Conservation (phyloP, 2,113 vertebrate species). For the Mirza zaza region DNA sequence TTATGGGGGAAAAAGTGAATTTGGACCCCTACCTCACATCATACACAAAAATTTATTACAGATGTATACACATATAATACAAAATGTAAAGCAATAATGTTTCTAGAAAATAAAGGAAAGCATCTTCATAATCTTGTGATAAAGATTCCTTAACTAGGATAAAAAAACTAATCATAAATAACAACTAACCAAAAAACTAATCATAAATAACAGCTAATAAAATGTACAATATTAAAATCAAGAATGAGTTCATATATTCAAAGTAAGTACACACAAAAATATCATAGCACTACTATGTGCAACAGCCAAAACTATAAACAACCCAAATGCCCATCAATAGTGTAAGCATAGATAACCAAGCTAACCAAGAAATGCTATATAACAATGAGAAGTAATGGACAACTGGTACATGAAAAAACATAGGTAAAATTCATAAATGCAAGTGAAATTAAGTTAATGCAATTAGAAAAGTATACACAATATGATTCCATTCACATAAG, state of each 20-base stretch:
- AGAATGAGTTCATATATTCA: not conserved
- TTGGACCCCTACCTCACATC: not conserved
- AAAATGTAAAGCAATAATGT: not conserved
- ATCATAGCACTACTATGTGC: not conserved
- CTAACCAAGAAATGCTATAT: not conserved
- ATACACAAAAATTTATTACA: not conserved
- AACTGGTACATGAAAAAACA: not conserved
- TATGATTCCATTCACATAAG: not conserved
- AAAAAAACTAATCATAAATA: not conserved
- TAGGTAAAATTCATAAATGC: not conserved
- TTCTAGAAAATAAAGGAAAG: not conserved
- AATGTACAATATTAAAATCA: not conserved
- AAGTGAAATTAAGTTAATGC: not conserved
- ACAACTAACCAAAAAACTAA: not conserved
- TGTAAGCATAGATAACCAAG: not conserved
- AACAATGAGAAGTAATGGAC: not conserved
- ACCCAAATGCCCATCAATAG: not conserved
- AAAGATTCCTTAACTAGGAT: not conserved
- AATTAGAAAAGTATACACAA: not conserved
- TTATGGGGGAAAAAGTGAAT: not conserved
- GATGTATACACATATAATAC: not conserved
- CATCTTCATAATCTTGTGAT: not conserved
- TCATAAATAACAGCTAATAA: not conserved
- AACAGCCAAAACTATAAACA: not conserved
- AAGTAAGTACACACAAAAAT: not conserved